Conservation (phyloP, 2,888 invertebrate species). For the Acronicta alni region DNA sequence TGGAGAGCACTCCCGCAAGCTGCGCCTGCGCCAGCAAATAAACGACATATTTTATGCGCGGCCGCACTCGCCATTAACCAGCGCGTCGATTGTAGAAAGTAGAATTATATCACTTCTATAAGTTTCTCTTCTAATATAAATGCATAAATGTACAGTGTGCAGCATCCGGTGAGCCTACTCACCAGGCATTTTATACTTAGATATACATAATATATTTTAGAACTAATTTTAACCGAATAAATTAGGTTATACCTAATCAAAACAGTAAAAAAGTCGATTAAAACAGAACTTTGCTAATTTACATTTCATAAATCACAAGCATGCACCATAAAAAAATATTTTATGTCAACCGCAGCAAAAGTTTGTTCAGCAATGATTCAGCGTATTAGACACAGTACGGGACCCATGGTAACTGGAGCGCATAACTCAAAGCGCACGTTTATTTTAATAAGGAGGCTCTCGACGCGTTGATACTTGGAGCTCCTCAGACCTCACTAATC, state of each 20-base stretch:
- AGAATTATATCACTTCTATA: slow-evolving; percentile 28
- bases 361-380: not conserved
- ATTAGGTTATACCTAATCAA: not conserved
- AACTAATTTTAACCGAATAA: not conserved
- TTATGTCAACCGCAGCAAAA: not conserved
- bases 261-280: not conserved
- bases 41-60: slow-evolving; percentile 46
- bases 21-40: slow-evolving; percentile 39
- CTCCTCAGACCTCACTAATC: slow-evolving; percentile 67
- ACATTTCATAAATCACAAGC: not conserved
- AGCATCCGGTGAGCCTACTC: slow-evolving; percentile 17
- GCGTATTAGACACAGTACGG: slow-evolving; percentile 41
- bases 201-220: no score
- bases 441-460: slow-evolving; percentile 64
- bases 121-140: slow-evolving; percentile 34
- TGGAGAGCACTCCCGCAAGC: slow-evolving; percentile 13
- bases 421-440: slow-evolving; percentile 20
- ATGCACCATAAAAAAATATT: not conserved
- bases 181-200: not conserved
- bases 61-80: slow-evolving; percentile 27
- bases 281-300: not conserved
- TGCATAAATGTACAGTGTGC: slow-evolving; percentile 9
- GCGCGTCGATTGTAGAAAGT: slow-evolving; percentile 32
- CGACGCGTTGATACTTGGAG: slow-evolving; percentile 61
- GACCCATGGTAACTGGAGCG: slow-evolving; percentile 39